These are phyloP conservation scores for Microctonus aethiopoides DNA, from an alignment of 2,888 invertebrate genomes.

Conservation along the genomic window DNA sequence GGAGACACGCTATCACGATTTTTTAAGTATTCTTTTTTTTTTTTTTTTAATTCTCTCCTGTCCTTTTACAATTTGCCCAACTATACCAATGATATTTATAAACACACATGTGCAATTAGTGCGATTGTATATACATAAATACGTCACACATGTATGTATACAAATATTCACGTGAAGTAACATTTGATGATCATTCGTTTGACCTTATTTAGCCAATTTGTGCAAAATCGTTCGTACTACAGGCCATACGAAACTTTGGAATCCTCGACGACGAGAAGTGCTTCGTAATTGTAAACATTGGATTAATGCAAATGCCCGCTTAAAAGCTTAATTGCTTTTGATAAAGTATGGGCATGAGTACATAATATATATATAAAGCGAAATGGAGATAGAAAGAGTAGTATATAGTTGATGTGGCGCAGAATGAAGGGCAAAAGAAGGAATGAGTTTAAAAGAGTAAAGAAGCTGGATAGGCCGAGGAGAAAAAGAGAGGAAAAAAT, in stretches of 20 bases:
- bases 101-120: not conserved
- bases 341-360: constrained; percentile 63
- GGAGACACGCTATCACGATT: constrained; percentile 1
- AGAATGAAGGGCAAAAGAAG: constrained; percentile 38
- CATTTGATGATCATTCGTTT: not conserved
- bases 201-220: not conserved
- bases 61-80: not conserved
- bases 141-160: not conserved
- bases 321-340: constrained; percentile 68
- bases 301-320: constrained; percentile 68
- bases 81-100: not conserved
- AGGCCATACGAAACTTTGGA: constrained; percentile 27
- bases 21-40: not conserved
- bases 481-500: constrained; percentile 35
- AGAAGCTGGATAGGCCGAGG: constrained; percentile 36
- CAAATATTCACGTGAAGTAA: not conserved
- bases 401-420: constrained; percentile 24
- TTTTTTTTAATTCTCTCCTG: not conserved
- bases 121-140: not conserved
- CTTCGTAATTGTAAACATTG: constrained; percentile 67
- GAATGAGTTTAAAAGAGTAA: constrained; percentile 36
- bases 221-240: not conserved
- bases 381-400: constrained; percentile 32
- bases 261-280: constrained; percentile 40
- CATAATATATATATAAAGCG: constrained; percentile 35